Base-by-base conservation (phyloP, 53 echinoderm and acorn worm genomes). In the Antedon mediterranea region DNA sequence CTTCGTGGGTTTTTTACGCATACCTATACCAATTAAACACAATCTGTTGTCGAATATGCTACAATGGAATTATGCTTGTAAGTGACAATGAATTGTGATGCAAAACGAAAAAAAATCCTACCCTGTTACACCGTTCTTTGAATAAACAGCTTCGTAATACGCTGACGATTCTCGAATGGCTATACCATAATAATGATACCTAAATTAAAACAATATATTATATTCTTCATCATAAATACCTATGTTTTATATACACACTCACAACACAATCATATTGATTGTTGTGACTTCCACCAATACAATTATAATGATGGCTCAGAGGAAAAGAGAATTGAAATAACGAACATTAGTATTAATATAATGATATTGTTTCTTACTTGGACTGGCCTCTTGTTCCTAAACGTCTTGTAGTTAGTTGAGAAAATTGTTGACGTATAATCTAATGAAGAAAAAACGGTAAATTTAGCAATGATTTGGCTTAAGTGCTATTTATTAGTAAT, bases 321-420 rank as follows among this genome's bases (percentile, higher is more conserved):
- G n/a, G n/a, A n/a, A n/a, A n/a, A n/a, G n/a, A n/a, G n/a, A n/a
- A n/a, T n/a, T n/a, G n/a, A n/a, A n/a, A n/a, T n/a, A n/a, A n/a
- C n/a, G n/a, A n/a, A n/a, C n/a, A 37, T 6, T 6, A 37, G 37
- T 37, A 37, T 37, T 6, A 37, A 37, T 37, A 37, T 37, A 26
- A 28, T 34, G 18, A 28, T 75, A 34, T 11, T 43, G 33, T 34
- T 15, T 71, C 88, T 81, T 88, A 88, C 88, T 88, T 88, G 0
- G 88, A 88, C 31, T 88, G 88, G 18, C 88, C 88, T 41, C 88
- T 32, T 34, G 88, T 88, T 71, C 88, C 88, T 18, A 88, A 81
- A 32, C 88, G 81, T 74, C 88, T 81, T 9, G 88, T 88, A 0
- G 88, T 88, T 31, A 88, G 77, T 32, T 88, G 88, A 29, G 88